These are phyloP conservation scores for Megaceryle torquata DNA, from an alignment of 2,113 vertebrate genomes.

Conservation along the genomic window DNA sequence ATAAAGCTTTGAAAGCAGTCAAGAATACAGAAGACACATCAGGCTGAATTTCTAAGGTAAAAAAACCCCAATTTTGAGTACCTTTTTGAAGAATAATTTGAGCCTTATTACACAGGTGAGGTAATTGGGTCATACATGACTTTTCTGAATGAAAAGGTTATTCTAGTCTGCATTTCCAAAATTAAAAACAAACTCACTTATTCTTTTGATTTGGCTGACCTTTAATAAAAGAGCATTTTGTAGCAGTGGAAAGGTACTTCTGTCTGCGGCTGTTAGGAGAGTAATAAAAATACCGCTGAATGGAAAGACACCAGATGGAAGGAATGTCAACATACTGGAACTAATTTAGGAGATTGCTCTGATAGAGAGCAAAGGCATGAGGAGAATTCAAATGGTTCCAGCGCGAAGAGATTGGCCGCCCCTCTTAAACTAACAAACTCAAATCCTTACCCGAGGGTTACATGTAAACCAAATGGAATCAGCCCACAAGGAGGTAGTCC, in stretches of 20 bases:
- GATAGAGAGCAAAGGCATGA: slow-evolving; percentile 66
- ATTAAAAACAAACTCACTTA: slow-evolving; percentile 49
- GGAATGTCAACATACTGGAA: slow-evolving; percentile 71
- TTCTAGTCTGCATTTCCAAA: slow-evolving; percentile 53
- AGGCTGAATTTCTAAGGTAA: background rate
- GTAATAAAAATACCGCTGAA: slow-evolving; percentile 67
- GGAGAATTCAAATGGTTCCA: slow-evolving; percentile 65
- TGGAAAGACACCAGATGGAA: slow-evolving; percentile 69
- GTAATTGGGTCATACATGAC: slow-evolving; percentile 28
- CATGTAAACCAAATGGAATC: slow-evolving; percentile 61
- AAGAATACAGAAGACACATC: background rate
- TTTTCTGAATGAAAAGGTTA: slow-evolving; percentile 66
- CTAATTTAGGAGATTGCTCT: slow-evolving; percentile 70
- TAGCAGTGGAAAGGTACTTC: slow-evolving; percentile 68
- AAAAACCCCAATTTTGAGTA: background rate
- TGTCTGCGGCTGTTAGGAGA: slow-evolving; percentile 66
- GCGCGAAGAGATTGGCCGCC: slow-evolving; percentile 36
- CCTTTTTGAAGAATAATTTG: slow-evolving; percentile 30
- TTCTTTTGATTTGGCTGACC: slow-evolving; percentile 65
- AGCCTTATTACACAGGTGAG: slow-evolving; percentile 15
- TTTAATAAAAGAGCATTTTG: slow-evolving; percentile 68
- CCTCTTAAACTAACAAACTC: slow-evolving; percentile 68
- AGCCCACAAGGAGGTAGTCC: slow-evolving; percentile 33
- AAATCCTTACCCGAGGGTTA: slow-evolving; percentile 62
- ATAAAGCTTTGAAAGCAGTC: background rate